Evolutionary conservation across 2,888 invertebrate species (phyloP).

Genomic region (Caprella mutica): DNA sequence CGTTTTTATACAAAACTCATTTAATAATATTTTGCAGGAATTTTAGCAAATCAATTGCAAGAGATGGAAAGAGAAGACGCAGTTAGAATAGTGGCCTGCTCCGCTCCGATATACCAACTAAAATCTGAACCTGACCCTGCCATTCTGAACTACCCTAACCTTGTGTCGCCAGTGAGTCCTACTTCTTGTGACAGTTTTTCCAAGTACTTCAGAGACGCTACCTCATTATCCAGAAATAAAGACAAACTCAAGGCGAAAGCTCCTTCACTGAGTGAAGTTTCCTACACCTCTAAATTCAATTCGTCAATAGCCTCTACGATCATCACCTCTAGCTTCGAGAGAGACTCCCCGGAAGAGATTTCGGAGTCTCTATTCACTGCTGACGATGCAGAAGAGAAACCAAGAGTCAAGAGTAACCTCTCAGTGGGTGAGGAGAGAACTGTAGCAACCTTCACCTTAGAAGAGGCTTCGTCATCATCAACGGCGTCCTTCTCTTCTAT

Average conservation of each 20-base stretch:
- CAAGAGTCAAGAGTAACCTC: not conserved
- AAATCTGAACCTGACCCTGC: slow-evolving; percentile 14
- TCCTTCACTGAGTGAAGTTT: not conserved
- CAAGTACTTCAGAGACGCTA: not conserved
- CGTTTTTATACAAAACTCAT: not conserved
- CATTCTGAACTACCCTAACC: slow-evolving; percentile 17
- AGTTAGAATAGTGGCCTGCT: slow-evolving; percentile 20
- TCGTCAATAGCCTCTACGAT: not conserved
- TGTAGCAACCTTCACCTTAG: not conserved
- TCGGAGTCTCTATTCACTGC: slow-evolving; percentile 4
- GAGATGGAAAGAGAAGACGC: slow-evolving; percentile 34
- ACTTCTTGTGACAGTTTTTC: not conserved
- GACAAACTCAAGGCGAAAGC: not conserved
- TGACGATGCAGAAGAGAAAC: not conserved
- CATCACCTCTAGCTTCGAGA: not conserved
- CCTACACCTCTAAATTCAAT: not conserved
- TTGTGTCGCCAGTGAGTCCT: not conserved
- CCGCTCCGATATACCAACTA: slow-evolving; percentile 31
- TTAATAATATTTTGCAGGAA: slow-evolving; percentile 9
- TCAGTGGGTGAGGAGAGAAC: not conserved
- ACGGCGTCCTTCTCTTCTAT: slow-evolving; percentile 2
- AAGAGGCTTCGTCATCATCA: slow-evolving; percentile 7
- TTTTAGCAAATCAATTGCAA: slow-evolving; percentile 19
- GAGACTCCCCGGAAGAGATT: not conserved
- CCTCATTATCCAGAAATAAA: not conserved